These are phyloP conservation scores for Marisa cornuarietis DNA, from an alignment of 1,140 invertebrate genomes.

Conservation along the genomic window DNA sequence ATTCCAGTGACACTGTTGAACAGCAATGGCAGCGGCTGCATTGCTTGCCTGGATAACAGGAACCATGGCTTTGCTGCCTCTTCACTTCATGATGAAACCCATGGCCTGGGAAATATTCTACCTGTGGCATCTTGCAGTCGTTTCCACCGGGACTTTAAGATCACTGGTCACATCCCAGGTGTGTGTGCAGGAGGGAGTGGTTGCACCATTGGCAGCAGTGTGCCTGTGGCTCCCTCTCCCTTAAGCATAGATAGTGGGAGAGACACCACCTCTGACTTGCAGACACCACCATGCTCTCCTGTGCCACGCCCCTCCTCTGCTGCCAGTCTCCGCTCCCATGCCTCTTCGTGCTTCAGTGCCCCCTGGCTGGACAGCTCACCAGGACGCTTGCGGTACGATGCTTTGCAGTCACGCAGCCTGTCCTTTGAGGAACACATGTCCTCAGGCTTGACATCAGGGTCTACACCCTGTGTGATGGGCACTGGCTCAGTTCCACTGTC, in stretches of 20 bases:
- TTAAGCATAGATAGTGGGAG: slow-evolving; percentile 42
- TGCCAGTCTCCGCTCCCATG: slow-evolving; percentile 37
- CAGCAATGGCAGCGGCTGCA: neutral
- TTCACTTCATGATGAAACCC: too few species aligned
- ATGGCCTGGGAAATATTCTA: too few species aligned
- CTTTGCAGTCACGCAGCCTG: slow-evolving; percentile 60
- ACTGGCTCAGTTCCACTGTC: slow-evolving; percentile 39
- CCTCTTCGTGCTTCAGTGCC: slow-evolving; percentile 38
- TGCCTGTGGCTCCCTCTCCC: slow-evolving; percentile 29
- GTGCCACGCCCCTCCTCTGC: slow-evolving; percentile 57
- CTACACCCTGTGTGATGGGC: slow-evolving; percentile 39
- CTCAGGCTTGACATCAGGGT: slow-evolving; percentile 26
- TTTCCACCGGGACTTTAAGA: slow-evolving; percentile 26
- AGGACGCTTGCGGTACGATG: slow-evolving; percentile 28
- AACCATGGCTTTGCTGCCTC: too few species aligned
- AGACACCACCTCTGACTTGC: slow-evolving; percentile 44
- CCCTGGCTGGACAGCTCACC: slow-evolving; percentile 40
- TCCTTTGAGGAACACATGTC: slow-evolving; percentile 58
- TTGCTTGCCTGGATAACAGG: slow-evolving; percentile 1
- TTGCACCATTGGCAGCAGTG: slow-evolving; percentile 1
- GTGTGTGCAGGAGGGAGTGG: neutral
- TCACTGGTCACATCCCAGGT: slow-evolving; percentile 26
- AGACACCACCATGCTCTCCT: slow-evolving; percentile 58
- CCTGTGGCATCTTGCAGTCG: neutral
- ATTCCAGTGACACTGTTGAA: slow-evolving; percentile 10